Evolutionary conservation across 2,113 vertebrate genomes (phyloP), one percentile per base, ranked within the genome.

Genomic region (Benitochromis conjunctus): DNA sequence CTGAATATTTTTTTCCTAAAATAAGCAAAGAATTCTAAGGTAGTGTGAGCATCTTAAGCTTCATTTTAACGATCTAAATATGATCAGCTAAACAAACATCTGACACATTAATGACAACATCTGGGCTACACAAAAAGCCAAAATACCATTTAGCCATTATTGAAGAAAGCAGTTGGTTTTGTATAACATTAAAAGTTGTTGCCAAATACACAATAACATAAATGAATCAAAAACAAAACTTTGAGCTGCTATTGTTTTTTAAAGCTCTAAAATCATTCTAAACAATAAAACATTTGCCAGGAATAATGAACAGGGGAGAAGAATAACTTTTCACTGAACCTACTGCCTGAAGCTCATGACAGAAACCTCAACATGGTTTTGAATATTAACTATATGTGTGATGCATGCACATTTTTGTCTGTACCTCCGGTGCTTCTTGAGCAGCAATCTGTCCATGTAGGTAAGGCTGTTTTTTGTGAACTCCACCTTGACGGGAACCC

Each of bases 341-440:
- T 29, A 5, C 10, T 48, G 26, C 16, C 19, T 48, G 4, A 66
- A 79, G 19, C 31, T 21, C 7, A 34, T 56, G 12, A 41, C 21
- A 71, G 54, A 81, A 83, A 60, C 51, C 57, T 64, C 9, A 38
- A 31, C 38, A 76, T 31, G 86, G 79, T 81, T 71, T 51, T 76
- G 5, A 54, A 54, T 46, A 79, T 74, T 57, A 55, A 55, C 31
- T 79, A 36, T 69, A 14, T 76, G 38, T 82, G 55, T 26, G 53
- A 19, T 80, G 36, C 26, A 80, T 83, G 29, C 66, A 41, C 56
- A 56, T 19, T 80, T 18, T 62, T 77, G 51, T 55, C 55, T 81
- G 76, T 94, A 99, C 98, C 98, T 98, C 93, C 96, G 97, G 85
- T 98, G 95, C 78, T 97, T 99, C 92, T 98, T 99, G 74, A 99